Evolutionary conservation across 2,113 vertebrate species (phyloP).

Genomic region (Pygoscelis antarcticus): DNA sequence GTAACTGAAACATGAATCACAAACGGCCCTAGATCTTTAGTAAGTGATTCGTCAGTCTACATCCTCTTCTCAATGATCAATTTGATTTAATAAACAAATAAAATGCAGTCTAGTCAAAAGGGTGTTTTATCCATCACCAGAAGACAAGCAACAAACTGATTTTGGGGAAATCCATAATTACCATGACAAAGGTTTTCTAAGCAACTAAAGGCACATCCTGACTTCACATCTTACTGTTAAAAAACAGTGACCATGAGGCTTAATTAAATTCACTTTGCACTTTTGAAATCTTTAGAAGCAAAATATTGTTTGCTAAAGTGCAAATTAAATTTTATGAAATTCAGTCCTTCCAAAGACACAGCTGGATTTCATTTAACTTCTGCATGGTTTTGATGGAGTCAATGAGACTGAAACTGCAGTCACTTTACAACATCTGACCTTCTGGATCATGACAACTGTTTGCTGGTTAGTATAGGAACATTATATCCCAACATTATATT

Average conservation of each 20-base stretch:
- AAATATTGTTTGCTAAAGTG: neutral
- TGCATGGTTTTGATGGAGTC: neutral
- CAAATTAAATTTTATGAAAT: constrained; percentile 31
- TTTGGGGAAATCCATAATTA: neutral
- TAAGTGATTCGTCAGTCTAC: neutral
- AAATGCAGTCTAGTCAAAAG: neutral
- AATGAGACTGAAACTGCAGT: neutral
- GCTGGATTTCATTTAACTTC: constrained; percentile 27
- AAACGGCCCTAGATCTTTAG: neutral
- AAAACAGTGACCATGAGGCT: neutral
- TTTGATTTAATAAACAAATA: neutral
- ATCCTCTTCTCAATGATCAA: neutral
- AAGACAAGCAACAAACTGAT: neutral
- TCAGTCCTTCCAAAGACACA: constrained; percentile 1
- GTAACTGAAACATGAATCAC: neutral
- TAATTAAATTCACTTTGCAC: neutral
- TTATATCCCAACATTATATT: neutral
- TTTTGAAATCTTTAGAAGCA: neutral
- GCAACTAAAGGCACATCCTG: neutral
- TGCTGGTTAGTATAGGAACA: neutral
- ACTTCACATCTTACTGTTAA: neutral
- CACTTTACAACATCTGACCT: neutral
- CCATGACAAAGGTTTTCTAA: neutral
- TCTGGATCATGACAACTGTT: neutral
- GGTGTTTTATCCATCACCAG: neutral